phyloP scores from a whole-genome alignment of 2,888 invertebrate species.

The Pandemis cinnamomeana region DNA sequence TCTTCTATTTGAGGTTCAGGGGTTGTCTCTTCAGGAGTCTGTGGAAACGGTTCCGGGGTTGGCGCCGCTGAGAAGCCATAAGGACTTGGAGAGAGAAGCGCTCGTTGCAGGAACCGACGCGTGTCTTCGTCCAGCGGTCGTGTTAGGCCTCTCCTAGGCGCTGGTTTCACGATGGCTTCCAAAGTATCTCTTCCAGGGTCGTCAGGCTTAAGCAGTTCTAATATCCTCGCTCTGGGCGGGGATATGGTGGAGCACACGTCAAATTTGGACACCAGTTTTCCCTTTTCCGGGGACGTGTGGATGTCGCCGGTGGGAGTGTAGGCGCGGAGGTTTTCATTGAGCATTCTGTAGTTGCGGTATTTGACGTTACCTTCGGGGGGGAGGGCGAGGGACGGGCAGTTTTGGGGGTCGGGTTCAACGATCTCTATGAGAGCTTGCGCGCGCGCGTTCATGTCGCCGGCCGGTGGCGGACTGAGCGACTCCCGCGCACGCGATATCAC shows the following conservation, averaged over 20 bases:
- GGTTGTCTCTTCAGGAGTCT: constrained; percentile 39
- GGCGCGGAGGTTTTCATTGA: constrained; percentile 69
- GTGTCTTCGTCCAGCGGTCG: constrained; percentile 76
- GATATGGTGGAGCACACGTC: constrained; percentile 68
- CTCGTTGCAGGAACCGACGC: constrained; percentile 71
- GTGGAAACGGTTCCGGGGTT: constrained; percentile 56
- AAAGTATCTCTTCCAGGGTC: constrained; percentile 74
- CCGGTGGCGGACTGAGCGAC: constrained; percentile 55
- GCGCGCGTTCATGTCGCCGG: constrained; percentile 49
- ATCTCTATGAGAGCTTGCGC: constrained; percentile 63
- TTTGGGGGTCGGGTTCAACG: constrained; percentile 63
- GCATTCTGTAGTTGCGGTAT: constrained; percentile 68
- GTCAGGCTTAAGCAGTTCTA: constrained; percentile 72
- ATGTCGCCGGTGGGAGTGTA: constrained; percentile 74
- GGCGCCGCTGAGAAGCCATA: constrained; percentile 53
- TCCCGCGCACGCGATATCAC: constrained; percentile 58
- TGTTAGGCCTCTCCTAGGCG: constrained; percentile 68
- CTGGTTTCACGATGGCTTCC: constrained; percentile 75
- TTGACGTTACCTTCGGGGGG: constrained; percentile 74
- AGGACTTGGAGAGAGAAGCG: constrained; percentile 68
- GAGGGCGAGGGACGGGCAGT: constrained; percentile 59
- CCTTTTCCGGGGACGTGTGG: constrained; percentile 67
- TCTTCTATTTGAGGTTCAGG: constrained; percentile 34
- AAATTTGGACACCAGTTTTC: constrained; percentile 70
- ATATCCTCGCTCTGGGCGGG: constrained; percentile 70